Evolutionary conservation across 2,113 vertebrate species (phyloP).

Genomic region (Perccottus glenii): DNA sequence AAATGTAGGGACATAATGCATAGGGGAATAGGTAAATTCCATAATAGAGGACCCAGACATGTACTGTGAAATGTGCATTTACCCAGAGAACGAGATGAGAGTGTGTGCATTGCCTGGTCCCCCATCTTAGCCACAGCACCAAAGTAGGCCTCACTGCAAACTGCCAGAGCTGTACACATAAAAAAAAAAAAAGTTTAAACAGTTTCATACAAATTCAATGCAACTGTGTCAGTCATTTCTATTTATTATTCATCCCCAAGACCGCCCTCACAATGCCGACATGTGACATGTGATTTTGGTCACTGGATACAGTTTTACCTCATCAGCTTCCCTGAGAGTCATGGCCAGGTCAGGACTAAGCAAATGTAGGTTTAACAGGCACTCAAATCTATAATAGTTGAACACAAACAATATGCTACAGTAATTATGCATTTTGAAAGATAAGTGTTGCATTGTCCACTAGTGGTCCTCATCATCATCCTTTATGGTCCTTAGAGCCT

Average conservation of each 20-base stretch:
- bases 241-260: slow-evolving; percentile 20
- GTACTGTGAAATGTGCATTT: slow-evolving; percentile 59
- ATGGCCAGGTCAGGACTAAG: slow-evolving; percentile 2
- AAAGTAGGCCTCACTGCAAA: slow-evolving; percentile 90
- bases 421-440: neutral
- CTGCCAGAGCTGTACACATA: slow-evolving; percentile 79
- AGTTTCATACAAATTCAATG: neutral
- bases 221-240: slow-evolving; percentile 5
- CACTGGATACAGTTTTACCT: slow-evolving; percentile 47
- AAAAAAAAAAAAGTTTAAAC: neutral
- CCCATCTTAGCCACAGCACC: slow-evolving; percentile 90
- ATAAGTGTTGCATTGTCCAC: no score
- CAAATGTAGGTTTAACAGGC: neutral
- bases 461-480: no score
- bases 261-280: slow-evolving; percentile 14
- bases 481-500: no score
- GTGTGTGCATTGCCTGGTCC: slow-evolving; percentile 88
- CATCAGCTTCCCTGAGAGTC: slow-evolving; percentile 23
- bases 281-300: slow-evolving; percentile 51
- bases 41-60: neutral
- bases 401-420: neutral
- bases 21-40: no score
- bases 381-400: neutral
- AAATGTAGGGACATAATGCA: no score
- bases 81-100: slow-evolving; percentile 90